Evolutionary conservation across 2,113 vertebrate genomes (phyloP).

Genomic region (Cebus imitator): DNA sequence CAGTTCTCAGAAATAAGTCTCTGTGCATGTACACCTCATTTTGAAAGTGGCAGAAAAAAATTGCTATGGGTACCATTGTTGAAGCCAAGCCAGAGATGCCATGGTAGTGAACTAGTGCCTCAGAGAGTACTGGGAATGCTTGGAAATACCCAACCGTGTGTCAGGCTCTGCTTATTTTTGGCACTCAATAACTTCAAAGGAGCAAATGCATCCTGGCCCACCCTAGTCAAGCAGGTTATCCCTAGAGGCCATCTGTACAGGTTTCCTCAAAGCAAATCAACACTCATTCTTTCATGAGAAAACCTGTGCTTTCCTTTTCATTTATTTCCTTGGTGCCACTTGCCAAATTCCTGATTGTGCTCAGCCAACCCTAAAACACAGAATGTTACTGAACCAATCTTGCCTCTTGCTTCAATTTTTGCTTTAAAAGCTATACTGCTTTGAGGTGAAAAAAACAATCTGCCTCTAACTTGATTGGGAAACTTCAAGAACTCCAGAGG

Average conservation of each 20-base stretch:
- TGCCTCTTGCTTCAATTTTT: slow-evolving; percentile 51
- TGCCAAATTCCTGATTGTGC: slow-evolving; percentile 35
- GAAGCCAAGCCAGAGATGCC: neutral
- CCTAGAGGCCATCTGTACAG: neutral
- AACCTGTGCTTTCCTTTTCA: slow-evolving; percentile 32
- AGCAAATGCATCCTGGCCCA: neutral
- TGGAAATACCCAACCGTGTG: neutral
- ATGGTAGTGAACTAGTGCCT: neutral
- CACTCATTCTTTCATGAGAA: neutral
- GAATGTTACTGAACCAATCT: neutral
- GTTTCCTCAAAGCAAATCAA: slow-evolving; percentile 37
- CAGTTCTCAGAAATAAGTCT: neutral
- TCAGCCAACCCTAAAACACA: slow-evolving; percentile 41
- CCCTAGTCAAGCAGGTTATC: neutral
- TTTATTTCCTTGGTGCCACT: slow-evolving; percentile 17
- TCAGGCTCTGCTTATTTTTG: neutral
- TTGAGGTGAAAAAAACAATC: slow-evolving; percentile 40
- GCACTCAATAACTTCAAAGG: neutral
- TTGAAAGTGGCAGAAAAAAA: neutral
- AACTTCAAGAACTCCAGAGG: neutral
- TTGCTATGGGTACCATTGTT: neutral
- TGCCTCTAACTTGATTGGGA: slow-evolving; percentile 52
- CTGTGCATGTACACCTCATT: neutral
- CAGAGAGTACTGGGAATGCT: neutral
- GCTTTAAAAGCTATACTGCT: slow-evolving; percentile 36